Percentiles rank a stretch among this genome's conserved stretches.
phyloP scores from a whole-genome alignment of 2,888 invertebrate genomes.

The Colostygia pectinataria region DNA sequence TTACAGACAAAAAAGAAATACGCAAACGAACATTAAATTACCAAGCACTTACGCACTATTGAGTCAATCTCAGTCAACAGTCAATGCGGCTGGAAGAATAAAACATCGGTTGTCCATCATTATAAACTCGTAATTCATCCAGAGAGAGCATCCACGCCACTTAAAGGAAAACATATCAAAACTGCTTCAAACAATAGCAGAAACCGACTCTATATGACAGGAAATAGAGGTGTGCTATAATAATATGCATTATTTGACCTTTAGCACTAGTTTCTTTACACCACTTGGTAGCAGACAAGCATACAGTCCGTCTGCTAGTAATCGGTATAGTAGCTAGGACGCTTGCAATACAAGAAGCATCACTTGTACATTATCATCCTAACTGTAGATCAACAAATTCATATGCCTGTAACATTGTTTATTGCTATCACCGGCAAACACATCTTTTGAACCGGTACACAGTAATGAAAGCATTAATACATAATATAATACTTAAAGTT shows the following conservation, averaged over 20 bases:
- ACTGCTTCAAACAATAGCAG: background rate
- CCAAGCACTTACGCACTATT: conserved; percentile 20
- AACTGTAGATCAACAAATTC: no score
- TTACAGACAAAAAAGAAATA: conserved; percentile 12
- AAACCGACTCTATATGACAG: conserved; percentile 12
- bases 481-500: no score
- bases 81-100: conserved; percentile 50
- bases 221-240: conserved; percentile 16
- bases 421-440: no score
- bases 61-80: conserved; percentile 17
- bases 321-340: no score
- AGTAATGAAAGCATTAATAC: no score
- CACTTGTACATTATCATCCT: no score
- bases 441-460: no score
- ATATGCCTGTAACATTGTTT: no score
- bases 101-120: conserved; percentile 56
- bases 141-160: conserved; percentile 50
- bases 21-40: conserved; percentile 14
- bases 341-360: no score
- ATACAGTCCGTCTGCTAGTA: no score
- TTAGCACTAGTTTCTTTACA: background rate
- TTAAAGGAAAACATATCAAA: conserved; percentile 10
- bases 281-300: no score
- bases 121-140: conserved; percentile 54
- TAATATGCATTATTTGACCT: background rate